Evolutionary conservation across 2,797 vertebrate species (phyloP), one percentile per base, ranked within the genome.

Genomic region (Danionella dracula): DNA sequence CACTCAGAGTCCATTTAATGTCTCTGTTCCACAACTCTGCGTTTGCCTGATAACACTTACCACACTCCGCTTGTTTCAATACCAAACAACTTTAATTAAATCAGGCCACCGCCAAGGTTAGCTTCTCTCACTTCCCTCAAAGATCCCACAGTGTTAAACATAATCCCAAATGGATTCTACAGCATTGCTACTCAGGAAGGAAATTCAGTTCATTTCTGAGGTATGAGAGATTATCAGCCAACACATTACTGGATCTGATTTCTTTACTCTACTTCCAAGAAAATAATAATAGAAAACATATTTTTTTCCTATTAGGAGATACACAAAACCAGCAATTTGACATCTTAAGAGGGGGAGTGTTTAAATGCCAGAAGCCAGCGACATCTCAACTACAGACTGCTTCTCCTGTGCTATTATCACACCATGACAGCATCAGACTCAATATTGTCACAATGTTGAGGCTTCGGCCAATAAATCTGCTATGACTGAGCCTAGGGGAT

Each of bases 381-480:
- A 70, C 74, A 71, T 71, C 71, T 58, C 71, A 54, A 61, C 61
- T 49, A 72, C 15, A 40, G 72, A 55, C 23, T 3, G 6, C 6
- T 3, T 68, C 19, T 70, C 51, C 37, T 4, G 68, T 35, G 70
- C 71, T 72, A 72, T 78, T 84, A 83, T 83, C 74, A 11, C 75
- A 70, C 69, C 62, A 57, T 68, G 78, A 75, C 82, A 81, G 79
- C 79, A 82, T 85, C 81, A 75, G 72, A 75, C 79, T 81, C 77
- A 85, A 76, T 83, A 81, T 59, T 60, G 76, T 74, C 65, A 59
- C 65, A 76, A 62, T 32, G 72, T 80, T 76, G 77, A 78, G 71
- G 81, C 77, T 74, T 82, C 81, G 77, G 81, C 79, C 76, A 45
- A 51, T 75, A 84, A 83, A 82, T 83, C 84, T 80, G 75, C 23